These are phyloP conservation scores for Florisuga fusca DNA, from an alignment of 2,797 vertebrate species.

Conservation along the genomic window DNA sequence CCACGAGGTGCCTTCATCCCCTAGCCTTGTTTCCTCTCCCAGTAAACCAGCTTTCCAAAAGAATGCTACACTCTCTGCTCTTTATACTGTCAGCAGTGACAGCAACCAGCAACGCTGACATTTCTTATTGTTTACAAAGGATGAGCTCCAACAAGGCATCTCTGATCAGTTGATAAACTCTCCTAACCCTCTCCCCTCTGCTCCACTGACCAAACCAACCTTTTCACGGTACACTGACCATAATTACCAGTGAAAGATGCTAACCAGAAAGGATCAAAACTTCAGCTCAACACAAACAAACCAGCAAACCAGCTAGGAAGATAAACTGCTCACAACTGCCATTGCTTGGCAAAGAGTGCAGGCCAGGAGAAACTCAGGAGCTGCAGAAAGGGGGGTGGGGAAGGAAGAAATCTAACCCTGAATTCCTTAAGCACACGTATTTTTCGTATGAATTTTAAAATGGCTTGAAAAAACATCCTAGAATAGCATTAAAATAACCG, in stretches of 20 bases:
- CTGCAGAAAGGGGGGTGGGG: neutral
- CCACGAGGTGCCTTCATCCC: constrained; percentile 73
- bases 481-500: constrained; percentile 16
- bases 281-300: constrained; percentile 83
- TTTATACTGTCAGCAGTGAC: constrained; percentile 82
- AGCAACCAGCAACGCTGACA: constrained; percentile 78
- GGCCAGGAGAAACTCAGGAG: constrained; percentile 27
- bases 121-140: constrained; percentile 85
- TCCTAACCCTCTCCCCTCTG: constrained; percentile 71
- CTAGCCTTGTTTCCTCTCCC: constrained; percentile 75
- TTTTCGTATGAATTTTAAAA: constrained; percentile 59
- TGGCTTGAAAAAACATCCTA: constrained; percentile 32
- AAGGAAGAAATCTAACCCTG: constrained; percentile 29
- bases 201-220: constrained; percentile 83
- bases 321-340: constrained; percentile 75
- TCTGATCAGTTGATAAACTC: constrained; percentile 89
- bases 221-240: constrained; percentile 75
- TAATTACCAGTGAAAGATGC: constrained; percentile 87
- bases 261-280: constrained; percentile 84
- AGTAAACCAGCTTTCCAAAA: constrained; percentile 75
- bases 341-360: constrained; percentile 20
- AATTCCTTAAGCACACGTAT: constrained; percentile 17
- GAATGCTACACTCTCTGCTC: constrained; percentile 78
- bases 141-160: constrained; percentile 90
- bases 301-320: constrained; percentile 78